Base-by-base conservation (phyloP, 30 jellyfish, hydroid and myxozoan genomes). In the Aurelia sp. region DNA sequence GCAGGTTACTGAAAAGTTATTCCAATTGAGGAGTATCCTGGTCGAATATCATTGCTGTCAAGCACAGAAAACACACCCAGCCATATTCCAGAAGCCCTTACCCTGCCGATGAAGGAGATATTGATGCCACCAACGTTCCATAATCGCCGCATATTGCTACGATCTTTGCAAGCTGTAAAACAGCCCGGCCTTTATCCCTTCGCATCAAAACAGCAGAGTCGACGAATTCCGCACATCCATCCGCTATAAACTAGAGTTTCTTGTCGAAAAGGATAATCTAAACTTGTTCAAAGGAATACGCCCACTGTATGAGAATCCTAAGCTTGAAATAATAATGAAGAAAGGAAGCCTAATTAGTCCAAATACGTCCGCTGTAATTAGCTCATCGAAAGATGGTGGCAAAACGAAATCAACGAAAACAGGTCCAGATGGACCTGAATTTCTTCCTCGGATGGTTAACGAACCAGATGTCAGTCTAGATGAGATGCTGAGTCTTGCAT, bases 381-480 rank as follows among this genome's bases (percentile, higher is more conserved):
- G 79, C 80, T 82, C 92, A 48, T 20, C 85, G 19, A 71, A 82
- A 60, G 92, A 71, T 82, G 92, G 92, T 82, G 92, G 92, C 86
- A 69, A 58, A 31, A 82, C 92, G 86, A 82, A 82, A 50, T 82
- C 92, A 78, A 82, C 86, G 60, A 82, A 82, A 72, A 60, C 86
- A 55, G 92, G 92, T 41, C 86, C 92, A 53, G 92, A 82, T 70
- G 86, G 81, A 63, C 92, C 92, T 50, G 92, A 82, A 58, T 71
- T 66, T 67, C 81, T 82, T 33, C 92, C 92, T 13, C 95, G 92
- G 47, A 63, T 95, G 85, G 94, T 84, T 21, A 84, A 82, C 61
- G 99, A 95, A 66, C 99, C 97, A 58, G 99, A 95, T 95, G 99
- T 95, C 87, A 95, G 99, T 84, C 91, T 95, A 11, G 98, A 95